Evolutionary conservation across 2,797 vertebrate species (phyloP).

Genomic region (Cottoperca gobio): DNA sequence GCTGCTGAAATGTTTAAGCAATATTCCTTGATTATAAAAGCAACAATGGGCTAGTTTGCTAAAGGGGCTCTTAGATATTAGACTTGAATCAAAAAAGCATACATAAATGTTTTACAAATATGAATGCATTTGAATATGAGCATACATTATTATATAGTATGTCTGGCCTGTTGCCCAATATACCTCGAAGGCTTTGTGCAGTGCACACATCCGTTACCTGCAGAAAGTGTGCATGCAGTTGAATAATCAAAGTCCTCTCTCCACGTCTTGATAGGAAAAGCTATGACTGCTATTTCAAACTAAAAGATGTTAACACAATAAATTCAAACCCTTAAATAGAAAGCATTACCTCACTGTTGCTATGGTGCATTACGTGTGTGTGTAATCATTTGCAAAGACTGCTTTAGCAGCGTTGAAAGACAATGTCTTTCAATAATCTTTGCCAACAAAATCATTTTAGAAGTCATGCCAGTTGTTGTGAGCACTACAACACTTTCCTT

Average conservation of each 20-base stretch:
- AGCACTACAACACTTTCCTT: conserved; percentile 21
- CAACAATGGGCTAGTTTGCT: no score
- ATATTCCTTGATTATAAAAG: no score
- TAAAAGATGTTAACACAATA: not conserved
- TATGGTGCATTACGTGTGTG: conserved; percentile 17
- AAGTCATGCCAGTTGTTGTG: conserved; percentile 45
- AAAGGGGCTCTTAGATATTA: no score
- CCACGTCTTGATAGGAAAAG: not conserved
- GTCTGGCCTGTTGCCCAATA: no score
- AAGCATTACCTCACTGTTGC: conserved; percentile 25
- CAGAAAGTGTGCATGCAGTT: not conserved
- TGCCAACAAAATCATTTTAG: conserved; percentile 36
- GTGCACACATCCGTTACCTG: not conserved
- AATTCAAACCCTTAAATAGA: conserved; percentile 10
- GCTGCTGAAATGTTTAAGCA: no score
- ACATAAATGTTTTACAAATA: no score
- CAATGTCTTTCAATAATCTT: conserved; percentile 3
- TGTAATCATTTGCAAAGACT: conserved; percentile 31
- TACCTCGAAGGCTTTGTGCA: no score
- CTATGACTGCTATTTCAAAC: not conserved
- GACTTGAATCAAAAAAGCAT: no score
- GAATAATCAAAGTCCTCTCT: not conserved
- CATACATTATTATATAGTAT: no score
- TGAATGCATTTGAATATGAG: no score
- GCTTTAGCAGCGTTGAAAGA: conserved; percentile 33